Percentiles rank a stretch among this genome's conserved stretches.
Conservation (phyloP, 35 echinoderm and acorn worm genomes). For the Heliocidaris tuberculata region DNA sequence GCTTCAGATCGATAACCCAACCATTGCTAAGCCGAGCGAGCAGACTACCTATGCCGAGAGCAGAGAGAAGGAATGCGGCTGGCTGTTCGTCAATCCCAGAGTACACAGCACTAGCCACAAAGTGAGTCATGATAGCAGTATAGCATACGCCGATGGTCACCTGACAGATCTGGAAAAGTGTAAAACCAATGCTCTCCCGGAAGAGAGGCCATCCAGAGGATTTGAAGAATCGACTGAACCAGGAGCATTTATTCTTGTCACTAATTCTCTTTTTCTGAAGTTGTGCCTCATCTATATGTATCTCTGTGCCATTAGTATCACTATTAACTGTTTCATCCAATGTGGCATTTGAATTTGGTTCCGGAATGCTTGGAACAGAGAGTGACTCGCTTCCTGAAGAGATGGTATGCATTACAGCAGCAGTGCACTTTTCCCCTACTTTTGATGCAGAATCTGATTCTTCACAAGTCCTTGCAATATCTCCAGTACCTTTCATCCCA, state of each 20-base stretch:
- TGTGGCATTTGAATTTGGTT: not conserved
- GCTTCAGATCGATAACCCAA: slow-evolving; percentile 33
- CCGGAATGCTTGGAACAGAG: not conserved
- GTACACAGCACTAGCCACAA: slow-evolving; percentile 44
- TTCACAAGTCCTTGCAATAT: not conserved
- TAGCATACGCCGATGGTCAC: not conserved
- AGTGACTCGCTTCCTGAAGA: not conserved
- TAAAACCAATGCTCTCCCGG: slow-evolving; percentile 38
- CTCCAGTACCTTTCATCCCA: no score
- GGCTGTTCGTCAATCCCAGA: not conserved
- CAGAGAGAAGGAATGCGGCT: slow-evolving; percentile 45
- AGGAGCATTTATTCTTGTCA: not conserved
- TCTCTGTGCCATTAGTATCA: not conserved
- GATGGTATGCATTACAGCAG: not conserved
- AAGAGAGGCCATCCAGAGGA: slow-evolving; percentile 30
- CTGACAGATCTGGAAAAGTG: not conserved
- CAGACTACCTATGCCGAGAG: slow-evolving; percentile 34
- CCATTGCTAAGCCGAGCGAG: slow-evolving; percentile 33
- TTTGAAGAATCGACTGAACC: not conserved
- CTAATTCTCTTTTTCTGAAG: not conserved
- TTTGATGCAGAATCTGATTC: not conserved
- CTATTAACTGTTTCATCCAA: not conserved
- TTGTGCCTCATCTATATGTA: not conserved
- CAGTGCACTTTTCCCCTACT: no score
- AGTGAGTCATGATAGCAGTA: slow-evolving; percentile 23